phyloP scores from a whole-genome alignment of 2,797 vertebrate species.

The Prionace glauca region DNA sequence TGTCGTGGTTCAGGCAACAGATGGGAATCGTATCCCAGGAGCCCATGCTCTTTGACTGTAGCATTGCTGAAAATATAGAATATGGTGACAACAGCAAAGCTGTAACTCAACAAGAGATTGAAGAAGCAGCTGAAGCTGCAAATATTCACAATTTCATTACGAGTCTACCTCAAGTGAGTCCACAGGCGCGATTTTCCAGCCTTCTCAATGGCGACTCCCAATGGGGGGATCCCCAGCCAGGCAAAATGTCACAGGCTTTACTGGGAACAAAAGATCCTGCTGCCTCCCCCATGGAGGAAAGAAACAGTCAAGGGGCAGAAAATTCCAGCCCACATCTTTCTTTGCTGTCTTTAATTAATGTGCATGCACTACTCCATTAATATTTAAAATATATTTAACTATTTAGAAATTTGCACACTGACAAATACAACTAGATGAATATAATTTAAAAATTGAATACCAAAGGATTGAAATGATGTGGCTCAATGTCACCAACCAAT shows the following conservation, averaged over 20 bases:
- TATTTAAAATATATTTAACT: not conserved
- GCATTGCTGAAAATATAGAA: conserved; percentile 62
- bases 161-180: conserved; percentile 58
- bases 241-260: no score
- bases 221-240: no score
- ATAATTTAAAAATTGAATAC: not conserved
- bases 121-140: conserved; percentile 58
- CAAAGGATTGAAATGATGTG: not conserved
- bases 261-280: no score
- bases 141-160: conserved; percentile 64
- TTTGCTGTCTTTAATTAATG: not conserved
- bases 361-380: no score
- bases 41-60: conserved; percentile 63
- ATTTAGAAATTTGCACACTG: not conserved
- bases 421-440: not conserved
- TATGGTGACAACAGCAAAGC: conserved; percentile 57
- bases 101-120: conserved; percentile 56
- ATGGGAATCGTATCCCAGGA: conserved; percentile 65
- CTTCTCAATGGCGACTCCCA: no score
- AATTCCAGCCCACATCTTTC: not conserved
- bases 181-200: no score
- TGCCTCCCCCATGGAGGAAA: no score
- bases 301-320: no score
- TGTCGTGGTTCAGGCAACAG: conserved; percentile 57
- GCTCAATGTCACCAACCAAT: not conserved